Conservation (phyloP, 1,140 invertebrate species). For the Zaprionus camerounensis region DNA sequence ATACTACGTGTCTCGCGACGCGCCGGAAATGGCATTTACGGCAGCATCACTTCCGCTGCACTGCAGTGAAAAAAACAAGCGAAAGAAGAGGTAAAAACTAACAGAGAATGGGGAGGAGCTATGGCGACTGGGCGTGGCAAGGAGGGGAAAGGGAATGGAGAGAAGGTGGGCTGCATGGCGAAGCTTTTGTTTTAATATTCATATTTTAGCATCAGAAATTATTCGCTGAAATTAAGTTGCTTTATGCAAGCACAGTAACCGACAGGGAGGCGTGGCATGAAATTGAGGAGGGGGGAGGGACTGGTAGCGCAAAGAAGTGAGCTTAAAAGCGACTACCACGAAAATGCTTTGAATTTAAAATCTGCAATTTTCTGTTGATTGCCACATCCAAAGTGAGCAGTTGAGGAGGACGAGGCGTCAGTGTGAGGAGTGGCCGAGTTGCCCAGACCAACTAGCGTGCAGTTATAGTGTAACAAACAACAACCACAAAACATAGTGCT, state of each 20-base stretch:
- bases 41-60: slow-evolving; percentile 36
- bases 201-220: slow-evolving; percentile 80
- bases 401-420: slow-evolving; percentile 1
- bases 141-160: too few species aligned
- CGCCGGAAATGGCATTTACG: slow-evolving; percentile 72
- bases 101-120: slow-evolving; percentile 50
- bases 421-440: background rate
- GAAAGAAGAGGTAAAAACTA: slow-evolving; percentile 18
- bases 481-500: slow-evolving; percentile 58
- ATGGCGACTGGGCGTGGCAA: background rate
- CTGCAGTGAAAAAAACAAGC: background rate
- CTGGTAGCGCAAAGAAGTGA: slow-evolving; percentile 32
- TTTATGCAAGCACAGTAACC: slow-evolving; percentile 50
- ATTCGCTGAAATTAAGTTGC: slow-evolving; percentile 78
- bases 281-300: background rate
- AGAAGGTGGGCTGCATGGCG: slow-evolving; percentile 27
- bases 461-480: slow-evolving; percentile 63
- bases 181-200: slow-evolving; percentile 79
- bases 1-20: slow-evolving; percentile 35
- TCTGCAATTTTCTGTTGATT: slow-evolving; percentile 83
- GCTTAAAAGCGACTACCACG: slow-evolving; percentile 62
- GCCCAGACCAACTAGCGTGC: slow-evolving; percentile 48
- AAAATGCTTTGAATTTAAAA: slow-evolving; percentile 83
- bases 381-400: slow-evolving; percentile 60
- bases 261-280: background rate